Percentiles rank a stretch among this genome's conserved stretches.
These are phyloP conservation scores for Prionace glauca DNA, from an alignment of 2,797 vertebrate genomes.

Conservation along the genomic window DNA sequence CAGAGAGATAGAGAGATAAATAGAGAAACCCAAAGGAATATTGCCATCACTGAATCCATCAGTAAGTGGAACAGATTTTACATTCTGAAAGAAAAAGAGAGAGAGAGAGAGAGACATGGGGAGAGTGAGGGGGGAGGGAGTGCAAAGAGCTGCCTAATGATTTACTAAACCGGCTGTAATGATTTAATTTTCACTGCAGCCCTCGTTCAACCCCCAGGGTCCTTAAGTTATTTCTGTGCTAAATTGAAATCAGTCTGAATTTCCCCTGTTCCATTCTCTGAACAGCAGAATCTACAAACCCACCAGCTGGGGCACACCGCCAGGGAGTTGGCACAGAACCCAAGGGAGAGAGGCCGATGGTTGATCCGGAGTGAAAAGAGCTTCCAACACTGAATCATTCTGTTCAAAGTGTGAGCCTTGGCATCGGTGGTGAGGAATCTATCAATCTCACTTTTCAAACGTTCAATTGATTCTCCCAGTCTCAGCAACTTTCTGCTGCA, in stretches of 20 bases:
- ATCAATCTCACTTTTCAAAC: not conserved
- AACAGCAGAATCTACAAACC: not conserved
- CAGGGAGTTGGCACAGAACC: not conserved
- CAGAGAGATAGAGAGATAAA: not conserved
- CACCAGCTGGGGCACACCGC: not conserved
- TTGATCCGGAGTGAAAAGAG: not conserved
- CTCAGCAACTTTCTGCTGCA: not conserved
- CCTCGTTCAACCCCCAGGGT: not conserved
- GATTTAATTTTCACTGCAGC: slow-evolving; percentile 17
- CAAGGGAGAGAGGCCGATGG: not conserved
- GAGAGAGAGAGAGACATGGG: not conserved
- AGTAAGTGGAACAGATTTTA: not conserved
- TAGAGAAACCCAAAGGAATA: not conserved
- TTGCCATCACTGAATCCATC: not conserved
- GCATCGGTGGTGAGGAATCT: not conserved
- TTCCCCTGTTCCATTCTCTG: not conserved
- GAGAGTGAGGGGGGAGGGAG: not conserved
- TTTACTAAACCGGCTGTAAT: not conserved
- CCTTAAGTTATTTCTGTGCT: not conserved
- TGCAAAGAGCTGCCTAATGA: not conserved
- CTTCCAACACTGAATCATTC: not conserved
- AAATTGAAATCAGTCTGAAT: slow-evolving; percentile 7
- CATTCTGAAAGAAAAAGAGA: not conserved
- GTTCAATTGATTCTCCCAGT: not conserved
- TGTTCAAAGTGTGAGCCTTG: not conserved